phyloP scores from a whole-genome alignment of 1,140 invertebrate species.

The Plutomurus gul region DNA sequence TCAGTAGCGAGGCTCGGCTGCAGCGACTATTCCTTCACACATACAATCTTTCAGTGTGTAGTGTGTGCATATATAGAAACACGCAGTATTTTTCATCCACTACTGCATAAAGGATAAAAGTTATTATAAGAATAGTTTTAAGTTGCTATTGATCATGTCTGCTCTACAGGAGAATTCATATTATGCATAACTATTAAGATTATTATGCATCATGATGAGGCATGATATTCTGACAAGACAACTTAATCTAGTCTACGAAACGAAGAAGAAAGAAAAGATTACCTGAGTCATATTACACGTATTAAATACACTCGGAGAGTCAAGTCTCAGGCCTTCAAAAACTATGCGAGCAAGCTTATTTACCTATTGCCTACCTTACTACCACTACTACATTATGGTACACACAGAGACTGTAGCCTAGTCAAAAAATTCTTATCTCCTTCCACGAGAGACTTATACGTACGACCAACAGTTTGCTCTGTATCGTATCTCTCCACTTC shows the following conservation, averaged over 20 bases:
- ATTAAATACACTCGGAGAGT: neutral
- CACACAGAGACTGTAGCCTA: too few species aligned
- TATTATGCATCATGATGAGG: constrained; percentile 41
- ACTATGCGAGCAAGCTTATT: neutral
- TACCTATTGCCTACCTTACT: too few species aligned
- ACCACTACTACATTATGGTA: too few species aligned
- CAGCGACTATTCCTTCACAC: too few species aligned
- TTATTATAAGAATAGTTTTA: constrained; percentile 8
- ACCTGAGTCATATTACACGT: constrained; percentile 25
- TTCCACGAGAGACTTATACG: too few species aligned
- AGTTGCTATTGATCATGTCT: constrained; percentile 20
- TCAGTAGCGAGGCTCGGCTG: too few species aligned
- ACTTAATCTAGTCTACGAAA: constrained; percentile 34
- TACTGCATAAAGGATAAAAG: neutral
- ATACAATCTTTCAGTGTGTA: neutral
- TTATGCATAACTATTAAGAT: constrained; percentile 32
- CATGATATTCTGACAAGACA: constrained; percentile 32
- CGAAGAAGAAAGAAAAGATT: constrained; percentile 27
- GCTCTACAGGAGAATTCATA: constrained; percentile 19
- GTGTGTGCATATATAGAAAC: too few species aligned
- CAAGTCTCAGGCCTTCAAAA: neutral
- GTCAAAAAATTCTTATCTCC: too few species aligned
- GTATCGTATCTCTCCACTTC: neutral
- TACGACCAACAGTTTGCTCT: too few species aligned
- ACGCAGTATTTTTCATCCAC: neutral